These are phyloP conservation scores for Dasysyrphus tricinctus DNA, from an alignment of 2,888 invertebrate genomes.

Conservation along the genomic window DNA sequence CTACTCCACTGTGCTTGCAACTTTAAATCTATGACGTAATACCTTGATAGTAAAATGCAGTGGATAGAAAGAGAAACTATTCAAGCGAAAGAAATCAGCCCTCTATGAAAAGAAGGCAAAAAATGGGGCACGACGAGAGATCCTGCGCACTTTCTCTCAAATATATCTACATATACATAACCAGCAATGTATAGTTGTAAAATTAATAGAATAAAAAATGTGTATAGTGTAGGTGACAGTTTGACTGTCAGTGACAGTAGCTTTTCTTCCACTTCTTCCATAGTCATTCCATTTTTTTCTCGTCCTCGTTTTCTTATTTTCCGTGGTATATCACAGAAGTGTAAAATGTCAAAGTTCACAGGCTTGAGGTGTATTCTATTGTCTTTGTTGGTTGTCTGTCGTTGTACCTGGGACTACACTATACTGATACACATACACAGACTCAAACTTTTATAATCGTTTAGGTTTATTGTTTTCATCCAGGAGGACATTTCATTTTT, in stretches of 20 bases:
- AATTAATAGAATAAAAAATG: constrained; percentile 1
- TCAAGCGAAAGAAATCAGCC: not conserved
- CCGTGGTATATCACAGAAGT: constrained; percentile 21
- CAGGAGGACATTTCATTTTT: constrained; percentile 16
- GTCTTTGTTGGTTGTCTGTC: constrained; percentile 32
- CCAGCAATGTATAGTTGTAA: constrained; percentile 3
- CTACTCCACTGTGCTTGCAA: not conserved
- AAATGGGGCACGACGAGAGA: constrained; percentile 57
- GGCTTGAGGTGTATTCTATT: constrained; percentile 43
- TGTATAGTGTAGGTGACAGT: constrained; percentile 60
- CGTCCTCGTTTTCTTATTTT: constrained; percentile 1
- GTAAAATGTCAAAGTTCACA: constrained; percentile 74
- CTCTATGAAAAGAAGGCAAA: constrained; percentile 2
- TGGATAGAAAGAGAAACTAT: not conserved
- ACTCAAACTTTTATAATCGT: constrained; percentile 13
- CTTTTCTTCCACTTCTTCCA: constrained; percentile 28
- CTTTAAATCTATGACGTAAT: constrained; percentile 56
- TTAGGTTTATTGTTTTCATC: constrained; percentile 55
- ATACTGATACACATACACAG: not conserved
- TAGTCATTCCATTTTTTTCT: not conserved
- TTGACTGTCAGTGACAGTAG: constrained; percentile 65
- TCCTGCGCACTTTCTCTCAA: constrained; percentile 45
- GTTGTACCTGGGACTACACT: not conserved
- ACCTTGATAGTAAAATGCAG: constrained; percentile 2
- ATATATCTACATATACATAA: not conserved